phyloP scores from a whole-genome alignment of 2,888 invertebrate species.

The Drosophila quasianomalipes region DNA sequence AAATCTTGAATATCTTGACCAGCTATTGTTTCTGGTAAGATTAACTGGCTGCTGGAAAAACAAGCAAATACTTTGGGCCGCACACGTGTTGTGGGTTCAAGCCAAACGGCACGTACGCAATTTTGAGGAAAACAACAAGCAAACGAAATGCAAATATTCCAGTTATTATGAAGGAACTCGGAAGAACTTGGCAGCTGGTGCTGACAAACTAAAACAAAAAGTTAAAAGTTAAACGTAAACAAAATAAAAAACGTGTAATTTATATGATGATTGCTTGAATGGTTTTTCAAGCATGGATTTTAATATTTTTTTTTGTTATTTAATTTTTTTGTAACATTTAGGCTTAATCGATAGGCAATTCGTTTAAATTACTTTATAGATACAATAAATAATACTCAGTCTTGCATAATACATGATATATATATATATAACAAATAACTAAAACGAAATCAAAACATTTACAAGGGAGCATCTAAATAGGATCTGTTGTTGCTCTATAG shows the following conservation, averaged over 20 bases:
- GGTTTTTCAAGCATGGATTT: conserved; percentile 19
- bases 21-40: conserved; percentile 10
- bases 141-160: conserved; percentile 2
- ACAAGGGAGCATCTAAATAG: conserved; percentile 24
- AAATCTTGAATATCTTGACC: conserved; percentile 12
- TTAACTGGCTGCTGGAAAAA: background rate
- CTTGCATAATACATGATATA: conserved; percentile 73
- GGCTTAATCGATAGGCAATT: conserved; percentile 69
- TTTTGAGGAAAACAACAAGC: conserved; percentile 5
- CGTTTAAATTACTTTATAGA: conserved; percentile 55
- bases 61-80: background rate
- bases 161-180: background rate
- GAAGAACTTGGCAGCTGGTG: background rate
- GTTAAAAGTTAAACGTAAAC: background rate
- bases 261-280: conserved; percentile 30
- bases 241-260: conserved; percentile 14
- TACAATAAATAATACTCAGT: conserved; percentile 78
- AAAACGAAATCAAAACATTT: conserved; percentile 50
- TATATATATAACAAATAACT: conserved; percentile 71
- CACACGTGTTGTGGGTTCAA: conserved; percentile 1
- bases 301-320: conserved; percentile 31
- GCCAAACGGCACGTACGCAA: conserved; percentile 15
- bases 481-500: conserved; percentile 30
- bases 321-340: conserved; percentile 58
- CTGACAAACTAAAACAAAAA: background rate